Base-by-base conservation (phyloP, 2,113 vertebrate genomes). In the Dendrocopos noguchii region DNA sequence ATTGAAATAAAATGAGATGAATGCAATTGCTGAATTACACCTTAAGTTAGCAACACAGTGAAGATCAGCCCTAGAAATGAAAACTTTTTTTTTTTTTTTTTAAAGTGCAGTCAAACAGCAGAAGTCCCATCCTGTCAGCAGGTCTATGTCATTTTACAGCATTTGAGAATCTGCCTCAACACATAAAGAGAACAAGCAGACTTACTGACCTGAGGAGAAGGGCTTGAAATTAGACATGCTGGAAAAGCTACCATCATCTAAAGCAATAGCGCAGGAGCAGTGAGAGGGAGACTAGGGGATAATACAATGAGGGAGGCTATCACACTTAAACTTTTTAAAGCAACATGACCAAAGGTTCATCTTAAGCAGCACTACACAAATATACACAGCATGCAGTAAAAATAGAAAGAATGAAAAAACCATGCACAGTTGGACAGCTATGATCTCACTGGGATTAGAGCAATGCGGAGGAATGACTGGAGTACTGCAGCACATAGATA, bases 11-110 rank as follows among this genome's bases (percentile, higher is more conserved):
- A 87, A 73, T 47, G 24, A 76, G 42, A 70, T 67, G 0, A 82
- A 87, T 28, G 28, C 50, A 82, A 82, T 63, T 84, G 57, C 60
- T 87, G 64, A 80, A 88, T 92, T 92, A 84, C 29, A 94, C 31
- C 28, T 66, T 65, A 78, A 88, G n/a, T 79, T 94, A 89, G 74
- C 59, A 92, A 63, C 6, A 7, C 53, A 68, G 33, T 47, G 55
- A 92, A 79, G 46, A 89, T 4, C 12, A 80, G 46, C n/a, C 59
- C 46, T 76, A 55, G 22, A 92, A 87, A 73, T 81, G 56, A 94
- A 84, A 93, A 52, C 50, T 16, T 79, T 42, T 42, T 42, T 14
- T 18, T 10, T 53, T 28, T 68, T 76, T 87, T 94, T 70, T 67
- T 90, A 47, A 73, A 80, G 42, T 47, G 14, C 34, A 82, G 39